phyloP scores from a whole-genome alignment of 1,140 invertebrate species.

The Calosoma granatense region DNA sequence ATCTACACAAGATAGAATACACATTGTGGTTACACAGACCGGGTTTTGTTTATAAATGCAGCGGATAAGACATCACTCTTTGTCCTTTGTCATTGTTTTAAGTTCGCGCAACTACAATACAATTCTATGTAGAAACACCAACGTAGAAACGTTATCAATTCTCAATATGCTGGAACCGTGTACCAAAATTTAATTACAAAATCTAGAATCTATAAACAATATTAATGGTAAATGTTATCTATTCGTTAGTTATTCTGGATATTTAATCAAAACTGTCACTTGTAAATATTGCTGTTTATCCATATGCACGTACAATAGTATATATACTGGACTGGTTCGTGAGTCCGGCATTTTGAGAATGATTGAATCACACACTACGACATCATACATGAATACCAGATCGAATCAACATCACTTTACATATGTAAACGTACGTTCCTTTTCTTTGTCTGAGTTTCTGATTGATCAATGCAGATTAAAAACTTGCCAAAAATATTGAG shows the following conservation, averaged over 20 bases:
- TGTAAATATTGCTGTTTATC: conserved; percentile 6
- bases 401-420: not conserved
- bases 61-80: no score
- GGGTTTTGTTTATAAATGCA: no score
- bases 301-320: conserved; percentile 5
- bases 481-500: not conserved
- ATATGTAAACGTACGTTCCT: not conserved
- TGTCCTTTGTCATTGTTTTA: no score
- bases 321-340: conserved; percentile 2
- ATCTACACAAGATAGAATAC: no score
- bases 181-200: conserved; percentile 9
- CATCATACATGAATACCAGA: not conserved
- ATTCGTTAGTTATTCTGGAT: not conserved
- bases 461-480: not conserved
- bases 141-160: not conserved
- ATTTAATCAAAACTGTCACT: conserved; percentile 7
- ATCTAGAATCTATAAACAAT: conserved; percentile 7
- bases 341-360: not conserved
- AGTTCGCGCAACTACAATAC: no score
- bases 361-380: not conserved
- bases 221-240: conserved; percentile 9
- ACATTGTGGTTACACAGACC: no score
- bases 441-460: not conserved
- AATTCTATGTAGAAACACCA: not conserved
- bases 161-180: not conserved